Conservation (phyloP, 1,140 invertebrate genomes). For the Frieseomelitta varia region DNA sequence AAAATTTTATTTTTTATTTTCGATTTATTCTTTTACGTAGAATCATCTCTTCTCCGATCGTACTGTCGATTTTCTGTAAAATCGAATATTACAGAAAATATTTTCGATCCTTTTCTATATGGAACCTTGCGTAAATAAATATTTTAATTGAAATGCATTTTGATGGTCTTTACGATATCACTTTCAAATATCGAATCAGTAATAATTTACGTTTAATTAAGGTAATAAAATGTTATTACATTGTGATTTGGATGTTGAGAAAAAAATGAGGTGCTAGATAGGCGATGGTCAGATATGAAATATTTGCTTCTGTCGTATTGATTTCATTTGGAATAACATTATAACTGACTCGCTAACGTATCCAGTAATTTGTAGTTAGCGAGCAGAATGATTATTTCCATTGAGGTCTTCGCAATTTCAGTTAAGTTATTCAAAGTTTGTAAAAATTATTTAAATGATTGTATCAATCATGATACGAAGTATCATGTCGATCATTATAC, state of each 20-base stretch:
- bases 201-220: no score
- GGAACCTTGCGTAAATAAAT: neutral
- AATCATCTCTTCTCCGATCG: neutral
- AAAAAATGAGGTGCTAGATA: neutral
- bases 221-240: neutral
- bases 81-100: neutral
- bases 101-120: neutral
- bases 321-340: neutral
- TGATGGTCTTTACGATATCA: neutral
- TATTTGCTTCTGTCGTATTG: conserved; percentile 12
- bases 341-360: neutral
- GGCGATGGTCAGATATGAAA: neutral
- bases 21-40: neutral
- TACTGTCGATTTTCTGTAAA: no score
- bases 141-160: neutral
- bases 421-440: neutral
- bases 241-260: neutral
- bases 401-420: neutral
- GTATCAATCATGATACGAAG: no score
- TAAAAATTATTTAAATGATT: no score
- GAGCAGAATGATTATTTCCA: neutral
- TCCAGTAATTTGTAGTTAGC: neutral
- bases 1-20: neutral
- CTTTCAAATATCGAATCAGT: neutral
- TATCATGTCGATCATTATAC: no score